Conservation (phyloP, 2,113 vertebrate species). For the Arothron firmamentum region DNA sequence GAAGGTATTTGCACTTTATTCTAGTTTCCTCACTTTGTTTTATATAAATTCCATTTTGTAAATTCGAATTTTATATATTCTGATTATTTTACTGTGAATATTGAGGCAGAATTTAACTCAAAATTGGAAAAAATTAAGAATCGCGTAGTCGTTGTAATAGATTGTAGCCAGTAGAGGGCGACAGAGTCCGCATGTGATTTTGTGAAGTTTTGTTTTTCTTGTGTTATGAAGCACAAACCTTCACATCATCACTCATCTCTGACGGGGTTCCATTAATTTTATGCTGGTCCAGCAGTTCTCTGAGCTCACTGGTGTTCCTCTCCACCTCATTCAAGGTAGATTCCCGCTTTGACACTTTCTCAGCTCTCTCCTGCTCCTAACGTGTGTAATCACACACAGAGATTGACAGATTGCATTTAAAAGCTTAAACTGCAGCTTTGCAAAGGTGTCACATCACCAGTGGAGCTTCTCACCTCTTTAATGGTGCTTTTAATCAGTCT, state of each 20-base stretch:
- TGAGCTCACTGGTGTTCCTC: constrained; percentile 68
- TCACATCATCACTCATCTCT: constrained; percentile 51
- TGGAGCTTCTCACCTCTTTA: constrained; percentile 74
- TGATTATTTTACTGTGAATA: too few species aligned
- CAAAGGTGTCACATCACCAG: neutral
- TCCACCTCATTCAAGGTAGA: constrained; percentile 79
- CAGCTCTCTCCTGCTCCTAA: constrained; percentile 86
- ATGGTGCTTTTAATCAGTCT: constrained; percentile 85
- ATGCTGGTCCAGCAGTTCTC: constrained; percentile 69
- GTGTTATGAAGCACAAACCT: constrained; percentile 41
- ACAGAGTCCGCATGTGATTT: neutral
- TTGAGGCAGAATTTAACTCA: too few species aligned
- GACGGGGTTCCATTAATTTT: constrained; percentile 25
- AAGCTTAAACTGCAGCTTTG: neutral
- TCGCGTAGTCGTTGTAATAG: neutral
- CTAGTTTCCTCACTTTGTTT: too few species aligned
- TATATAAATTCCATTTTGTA: too few species aligned
- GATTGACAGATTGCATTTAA: neutral
- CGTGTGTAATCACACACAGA: constrained; percentile 17
- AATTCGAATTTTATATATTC: too few species aligned
- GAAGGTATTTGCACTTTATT: too few species aligned
- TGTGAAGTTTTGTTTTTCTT: neutral
- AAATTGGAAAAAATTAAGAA: too few species aligned
- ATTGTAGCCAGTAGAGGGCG: neutral
- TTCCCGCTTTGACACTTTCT: constrained; percentile 74